Evolutionary conservation across 2,113 vertebrate species (phyloP).

Genomic region (Pollimyrus isidori): DNA sequence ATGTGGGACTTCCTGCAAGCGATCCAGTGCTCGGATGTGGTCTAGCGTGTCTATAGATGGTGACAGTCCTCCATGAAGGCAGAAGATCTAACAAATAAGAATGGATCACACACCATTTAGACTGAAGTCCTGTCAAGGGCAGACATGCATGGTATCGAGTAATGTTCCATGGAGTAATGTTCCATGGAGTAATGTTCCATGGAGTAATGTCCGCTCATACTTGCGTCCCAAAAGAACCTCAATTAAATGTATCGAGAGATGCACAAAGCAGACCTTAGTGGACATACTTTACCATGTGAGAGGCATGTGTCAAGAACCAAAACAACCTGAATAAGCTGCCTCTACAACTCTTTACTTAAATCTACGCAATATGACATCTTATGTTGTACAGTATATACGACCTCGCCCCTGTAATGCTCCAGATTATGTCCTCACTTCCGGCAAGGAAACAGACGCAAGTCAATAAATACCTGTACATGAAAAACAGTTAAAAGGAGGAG

Average conservation of each 20-base stretch:
- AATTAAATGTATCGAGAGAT: not conserved
- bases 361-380: too few species aligned
- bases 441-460: not conserved
- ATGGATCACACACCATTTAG: not conserved
- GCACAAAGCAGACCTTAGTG: not conserved
- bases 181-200: not conserved
- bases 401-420: not conserved
- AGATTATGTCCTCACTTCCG: not conserved
- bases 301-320: not conserved
- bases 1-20: constrained; percentile 95
- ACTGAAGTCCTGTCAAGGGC: not conserved
- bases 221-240: not conserved
- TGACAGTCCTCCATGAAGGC: constrained; percentile 92
- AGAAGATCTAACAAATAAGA: constrained; percentile 75
- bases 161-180: not conserved
- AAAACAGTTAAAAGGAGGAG: not conserved
- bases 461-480: not conserved
- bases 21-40: constrained; percentile 95
- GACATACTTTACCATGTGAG: not conserved
- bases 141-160: not conserved
- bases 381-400: not conserved
- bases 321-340: not conserved
- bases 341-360: not conserved
- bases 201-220: not conserved
- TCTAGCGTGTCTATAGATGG: constrained; percentile 98